A percentile compares a stretch with the other conserved stretches of the same genome.
Conservation (phyloP, 2,888 invertebrate genomes). For the Pachliopta kotzebuea region DNA sequence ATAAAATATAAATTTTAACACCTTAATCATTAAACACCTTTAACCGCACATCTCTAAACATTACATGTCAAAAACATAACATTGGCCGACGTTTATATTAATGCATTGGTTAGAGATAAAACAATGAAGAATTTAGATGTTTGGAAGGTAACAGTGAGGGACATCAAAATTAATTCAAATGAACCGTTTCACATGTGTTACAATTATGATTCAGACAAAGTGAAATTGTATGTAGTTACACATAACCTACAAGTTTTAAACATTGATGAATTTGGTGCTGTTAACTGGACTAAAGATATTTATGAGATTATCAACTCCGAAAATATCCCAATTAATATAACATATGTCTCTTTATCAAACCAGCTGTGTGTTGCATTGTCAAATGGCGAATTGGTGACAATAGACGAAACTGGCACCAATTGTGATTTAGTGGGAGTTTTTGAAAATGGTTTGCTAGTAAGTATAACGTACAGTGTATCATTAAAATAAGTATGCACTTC, state of each 20-base stretch:
- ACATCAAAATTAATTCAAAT: slow-evolving; percentile 42
- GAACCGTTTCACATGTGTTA: slow-evolving; percentile 51
- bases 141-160: slow-evolving; percentile 54
- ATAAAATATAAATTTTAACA: too few species aligned
- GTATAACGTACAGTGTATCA: too few species aligned
- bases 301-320: slow-evolving; percentile 50
- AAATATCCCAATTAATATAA: slow-evolving; percentile 70
- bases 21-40: too few species aligned
- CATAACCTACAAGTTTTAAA: slow-evolving; percentile 59
- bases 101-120: neutral
- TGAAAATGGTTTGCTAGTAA: slow-evolving; percentile 61
- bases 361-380: slow-evolving; percentile 58
- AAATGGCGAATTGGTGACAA: slow-evolving; percentile 65
- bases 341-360: slow-evolving; percentile 58
- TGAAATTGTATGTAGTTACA: slow-evolving; percentile 60
- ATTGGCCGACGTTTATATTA: neutral
- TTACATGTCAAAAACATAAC: neutral
- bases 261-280: slow-evolving; percentile 50
- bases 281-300: slow-evolving; percentile 58
- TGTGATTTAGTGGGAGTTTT: slow-evolving; percentile 59
- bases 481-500: too few species aligned
- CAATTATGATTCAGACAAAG: slow-evolving; percentile 57
- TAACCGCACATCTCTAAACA: neutral
- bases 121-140: slow-evolving; percentile 61
- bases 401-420: slow-evolving; percentile 48